Base-by-base conservation (phyloP, 2,797 vertebrate genomes). In the Sebastolobus altivelis region DNA sequence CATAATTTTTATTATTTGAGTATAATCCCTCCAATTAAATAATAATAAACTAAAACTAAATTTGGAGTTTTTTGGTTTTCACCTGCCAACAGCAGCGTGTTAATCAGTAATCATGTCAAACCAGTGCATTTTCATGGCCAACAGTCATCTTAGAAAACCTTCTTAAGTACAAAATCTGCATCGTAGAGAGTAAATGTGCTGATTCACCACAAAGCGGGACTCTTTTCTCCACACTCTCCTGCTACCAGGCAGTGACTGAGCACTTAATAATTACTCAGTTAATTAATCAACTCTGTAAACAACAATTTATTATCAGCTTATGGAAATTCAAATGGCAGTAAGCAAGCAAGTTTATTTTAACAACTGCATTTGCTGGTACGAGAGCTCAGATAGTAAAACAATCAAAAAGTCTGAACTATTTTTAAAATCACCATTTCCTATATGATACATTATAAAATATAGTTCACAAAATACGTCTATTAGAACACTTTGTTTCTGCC, bases 121-220 rank as follows among this genome's bases (percentile, higher is more conserved):
- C 81, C 91, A 89, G 92, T 93, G 92, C 92, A 91, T 92, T 93
- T 91, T 85, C 93, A 94, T 91, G 91, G 93, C 90, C 86, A 85
- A 80, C 80, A 82, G 35, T 83, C 72, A 43, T 69, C 63, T 77
- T 55, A 67, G 65, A 66, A 82, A 84, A 80, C 65, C 49, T 68
- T 52, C 33, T 54, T 2, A 43, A 81, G 65, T 78, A 63, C 70
- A 89, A 77, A 87, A 49, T 37, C 22, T 72, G 61, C 43, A 20
- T 49, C 61, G 67, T 38, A 52, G 20, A 69, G 16, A n/a, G 74
- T 56, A 61, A 75, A 80, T 14, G 60, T 56, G 29, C 56, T 35
- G 68, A 80, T 82, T 80, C 27, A 63, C 27, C 74, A 37, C 35
- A 72, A 82, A 70, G 38, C 3, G 13, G 60, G 72, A 59, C n/a